Base-by-base conservation (phyloP, 2,888 invertebrate genomes). In the Drosophila rubida region DNA sequence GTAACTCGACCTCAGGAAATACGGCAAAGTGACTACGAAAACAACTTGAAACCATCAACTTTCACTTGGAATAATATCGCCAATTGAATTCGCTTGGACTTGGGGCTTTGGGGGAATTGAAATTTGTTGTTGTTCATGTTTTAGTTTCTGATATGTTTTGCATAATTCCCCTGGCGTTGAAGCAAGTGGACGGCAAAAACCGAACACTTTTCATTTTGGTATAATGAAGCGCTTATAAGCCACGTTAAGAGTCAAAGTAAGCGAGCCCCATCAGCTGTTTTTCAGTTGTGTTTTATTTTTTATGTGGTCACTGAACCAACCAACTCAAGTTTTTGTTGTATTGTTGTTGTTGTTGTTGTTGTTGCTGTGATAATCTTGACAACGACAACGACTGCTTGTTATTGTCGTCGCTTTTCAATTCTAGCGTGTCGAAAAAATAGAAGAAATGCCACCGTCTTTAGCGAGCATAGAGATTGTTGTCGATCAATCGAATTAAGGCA, bases 301-400 rank as follows among this genome's bases (percentile, higher is more conserved):
- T 35, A 8, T 53, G 63, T 87, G 84, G 78, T 72, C 78, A 74
- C 44, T 78, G 85, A 84, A 84, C 85, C 78, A 84, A 84, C 85
- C 76, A 53, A 59, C 11, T 14, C 35, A 59, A 55, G 41, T 37
- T 27, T n/a, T n/a, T n/a, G n/a, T n/a, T 57, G 19, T 19, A 19
- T 70, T 45, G 19, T 63, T 63, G 49, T 55, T 37, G 44, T 70
- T 45, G 19, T 63, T 63, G 49, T 55, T 37, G 44, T 13, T 60
- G 37, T 50, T 65, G 53, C 42, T 30, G 19, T 83, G 70, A 70
- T 75, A 65, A 87, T 78, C 63, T 71, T 63, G 59, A 61, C 67
- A 66, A 71, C 70, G 42, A 60, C 32, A 62, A 74, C 70, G 50
- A 58, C 35, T 61, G 51, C 46, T 51, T 69, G 63, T 65, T 69